Evolutionary conservation across 1,140 invertebrate genomes (phyloP).

Genomic region (Drosophila novamexicana): DNA sequence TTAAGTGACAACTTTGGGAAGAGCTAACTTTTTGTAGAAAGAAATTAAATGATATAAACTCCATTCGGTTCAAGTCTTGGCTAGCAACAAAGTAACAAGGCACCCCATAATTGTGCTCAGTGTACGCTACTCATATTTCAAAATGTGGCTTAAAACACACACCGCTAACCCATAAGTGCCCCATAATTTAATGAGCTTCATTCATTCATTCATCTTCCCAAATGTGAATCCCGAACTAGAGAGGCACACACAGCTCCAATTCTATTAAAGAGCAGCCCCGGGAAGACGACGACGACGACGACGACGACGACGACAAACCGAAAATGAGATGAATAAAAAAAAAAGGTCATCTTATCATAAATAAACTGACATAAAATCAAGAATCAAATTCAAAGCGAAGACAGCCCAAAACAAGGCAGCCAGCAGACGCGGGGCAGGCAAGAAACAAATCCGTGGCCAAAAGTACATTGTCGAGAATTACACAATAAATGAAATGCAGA

Average conservation of each 20-base stretch:
- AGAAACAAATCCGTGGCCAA: slow-evolving; percentile 78
- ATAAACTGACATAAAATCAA: slow-evolving; percentile 83
- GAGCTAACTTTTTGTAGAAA: no score
- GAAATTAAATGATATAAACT: no score
- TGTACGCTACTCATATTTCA: slow-evolving; percentile 70
- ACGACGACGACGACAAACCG: slow-evolving; percentile 20
- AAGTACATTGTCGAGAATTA: slow-evolving; percentile 79
- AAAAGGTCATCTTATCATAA: slow-evolving; percentile 83
- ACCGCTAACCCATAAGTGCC: slow-evolving; percentile 63
- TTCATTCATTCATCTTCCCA: slow-evolving; percentile 62
- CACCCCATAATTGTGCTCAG: slow-evolving; percentile 26
- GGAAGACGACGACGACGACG: background rate
- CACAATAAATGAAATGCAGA: slow-evolving; percentile 83
- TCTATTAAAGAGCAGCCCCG: slow-evolving; percentile 36
- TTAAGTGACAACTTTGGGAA: no score
- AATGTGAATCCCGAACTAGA: slow-evolving; percentile 44
- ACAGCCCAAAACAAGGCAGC: slow-evolving; percentile 20
- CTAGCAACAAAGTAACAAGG: background rate
- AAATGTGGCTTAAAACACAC: slow-evolving; percentile 54
- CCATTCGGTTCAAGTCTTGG: no score
- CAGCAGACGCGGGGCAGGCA: slow-evolving; percentile 18
- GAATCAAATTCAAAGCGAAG: slow-evolving; percentile 79
- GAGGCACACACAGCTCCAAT: slow-evolving; percentile 54
- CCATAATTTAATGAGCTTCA: slow-evolving; percentile 80
- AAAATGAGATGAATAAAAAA: slow-evolving; percentile 44